Percentiles rank a stretch among this genome's conserved stretches.
These are phyloP conservation scores for Rhinoraja longicauda DNA, from an alignment of 2,797 vertebrate species.

Conservation along the genomic window DNA sequence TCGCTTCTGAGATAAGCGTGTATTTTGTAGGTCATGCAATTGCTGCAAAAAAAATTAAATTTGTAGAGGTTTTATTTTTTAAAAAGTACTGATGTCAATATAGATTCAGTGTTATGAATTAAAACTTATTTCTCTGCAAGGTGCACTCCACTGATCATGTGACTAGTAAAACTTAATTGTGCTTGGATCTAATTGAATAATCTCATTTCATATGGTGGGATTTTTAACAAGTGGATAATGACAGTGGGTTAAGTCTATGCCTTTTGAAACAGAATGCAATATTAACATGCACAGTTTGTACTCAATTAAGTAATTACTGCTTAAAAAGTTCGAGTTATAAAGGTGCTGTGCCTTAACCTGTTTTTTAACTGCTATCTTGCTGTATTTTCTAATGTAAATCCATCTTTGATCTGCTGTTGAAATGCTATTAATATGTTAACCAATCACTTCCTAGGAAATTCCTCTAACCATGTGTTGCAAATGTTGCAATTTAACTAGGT, in stretches of 20 bases:
- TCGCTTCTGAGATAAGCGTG: slow-evolving; percentile 64
- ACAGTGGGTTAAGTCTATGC: slow-evolving; percentile 64
- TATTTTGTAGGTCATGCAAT: slow-evolving; percentile 64
- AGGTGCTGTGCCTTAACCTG: slow-evolving; percentile 87
- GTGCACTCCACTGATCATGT: slow-evolving; percentile 75
- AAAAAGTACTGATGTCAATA: slow-evolving; percentile 64
- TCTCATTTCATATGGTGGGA: slow-evolving; percentile 64
- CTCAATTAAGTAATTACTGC: slow-evolving; percentile 49
- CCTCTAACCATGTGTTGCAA: slow-evolving; percentile 98
- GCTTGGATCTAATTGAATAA: slow-evolving; percentile 61
- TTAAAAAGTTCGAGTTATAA: slow-evolving; percentile 55
- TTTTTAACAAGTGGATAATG: slow-evolving; percentile 58
- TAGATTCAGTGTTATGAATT: slow-evolving; percentile 74
- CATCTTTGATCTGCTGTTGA: slow-evolving; percentile 71
- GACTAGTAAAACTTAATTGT: slow-evolving; percentile 73
- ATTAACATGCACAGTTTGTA: slow-evolving; percentile 66
- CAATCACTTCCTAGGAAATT: slow-evolving; percentile 61
- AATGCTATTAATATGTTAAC: slow-evolving; percentile 57
- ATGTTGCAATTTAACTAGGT: slow-evolving; percentile 97
- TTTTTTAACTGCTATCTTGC: slow-evolving; percentile 64
- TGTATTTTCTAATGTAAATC: slow-evolving; percentile 65
- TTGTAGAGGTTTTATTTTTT: slow-evolving; percentile 65
- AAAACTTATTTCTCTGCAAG: slow-evolving; percentile 62
- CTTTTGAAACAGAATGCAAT: slow-evolving; percentile 66
- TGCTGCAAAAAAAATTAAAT: slow-evolving; percentile 67